Evolutionary conservation across 1,140 invertebrate species (phyloP).

Genomic region (Nomia melanderi): DNA sequence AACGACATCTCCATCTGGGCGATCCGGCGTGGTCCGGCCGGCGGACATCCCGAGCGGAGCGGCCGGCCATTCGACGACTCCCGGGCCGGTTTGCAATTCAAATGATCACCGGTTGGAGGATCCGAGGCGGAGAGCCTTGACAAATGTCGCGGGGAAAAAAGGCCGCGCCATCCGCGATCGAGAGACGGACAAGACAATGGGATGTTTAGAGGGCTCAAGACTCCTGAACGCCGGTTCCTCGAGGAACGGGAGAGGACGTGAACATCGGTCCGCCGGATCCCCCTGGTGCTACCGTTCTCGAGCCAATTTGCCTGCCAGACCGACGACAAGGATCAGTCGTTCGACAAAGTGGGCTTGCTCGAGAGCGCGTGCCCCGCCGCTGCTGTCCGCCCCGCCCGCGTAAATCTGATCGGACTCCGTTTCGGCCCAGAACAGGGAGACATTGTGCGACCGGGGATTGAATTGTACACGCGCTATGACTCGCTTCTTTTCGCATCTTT

Average conservation of each 20-base stretch:
- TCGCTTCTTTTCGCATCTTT: background rate
- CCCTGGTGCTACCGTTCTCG: slow-evolving; percentile 48
- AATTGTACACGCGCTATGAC: background rate
- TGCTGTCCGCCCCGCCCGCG: slow-evolving; percentile 1
- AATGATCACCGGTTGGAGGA: slow-evolving; percentile 46
- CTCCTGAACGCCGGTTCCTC: slow-evolving; percentile 34
- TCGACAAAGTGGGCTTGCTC: slow-evolving; percentile 50
- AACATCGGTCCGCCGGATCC: slow-evolving; percentile 52
- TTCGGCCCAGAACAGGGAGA: background rate
- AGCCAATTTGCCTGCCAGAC: slow-evolving; percentile 64
- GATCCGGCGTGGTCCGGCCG: slow-evolving; percentile 33
- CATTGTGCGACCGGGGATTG: background rate
- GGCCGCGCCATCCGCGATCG: slow-evolving; percentile 31
- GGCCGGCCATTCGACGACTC: slow-evolving; percentile 7
- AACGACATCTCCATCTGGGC: slow-evolving; percentile 59
- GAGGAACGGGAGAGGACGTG: slow-evolving; percentile 33
- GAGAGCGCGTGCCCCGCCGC: slow-evolving; percentile 29
- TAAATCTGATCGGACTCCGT: slow-evolving; percentile 45
- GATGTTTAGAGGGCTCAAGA: slow-evolving; percentile 63
- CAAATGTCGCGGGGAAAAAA: slow-evolving; percentile 64
- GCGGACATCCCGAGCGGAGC: slow-evolving; percentile 22
- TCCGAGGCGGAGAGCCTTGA: slow-evolving; percentile 57
- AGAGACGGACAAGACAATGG: slow-evolving; percentile 71
- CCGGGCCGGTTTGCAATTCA: slow-evolving; percentile 62
- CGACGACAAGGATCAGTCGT: slow-evolving; percentile 59